These are phyloP conservation scores for Prosapia bicincta DNA, from an alignment of 2,888 invertebrate genomes.

Conservation along the genomic window DNA sequence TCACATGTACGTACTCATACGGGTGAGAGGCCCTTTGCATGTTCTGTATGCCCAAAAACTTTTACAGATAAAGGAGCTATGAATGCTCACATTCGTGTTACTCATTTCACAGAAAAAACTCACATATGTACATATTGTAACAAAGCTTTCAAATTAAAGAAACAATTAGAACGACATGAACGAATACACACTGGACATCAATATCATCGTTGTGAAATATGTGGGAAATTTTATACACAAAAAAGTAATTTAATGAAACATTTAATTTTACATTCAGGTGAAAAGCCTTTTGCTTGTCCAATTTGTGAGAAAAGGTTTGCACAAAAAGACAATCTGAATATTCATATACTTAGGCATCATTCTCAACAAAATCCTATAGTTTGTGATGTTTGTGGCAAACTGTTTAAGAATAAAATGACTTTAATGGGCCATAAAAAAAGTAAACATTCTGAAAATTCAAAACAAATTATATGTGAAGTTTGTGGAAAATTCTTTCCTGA, in stretches of 20 bases:
- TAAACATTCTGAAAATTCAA: constrained; percentile 18
- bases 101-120: constrained; percentile 24
- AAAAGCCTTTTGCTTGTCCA: constrained; percentile 22
- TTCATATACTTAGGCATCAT: constrained; percentile 20
- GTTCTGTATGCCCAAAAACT: constrained; percentile 12
- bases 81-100: constrained; percentile 22
- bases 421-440: constrained; percentile 21
- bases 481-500: constrained; percentile 23
- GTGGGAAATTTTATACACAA: constrained; percentile 20
- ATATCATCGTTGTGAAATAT: constrained; percentile 21
- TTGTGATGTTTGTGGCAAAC: constrained; percentile 21
- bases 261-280: constrained; percentile 20
- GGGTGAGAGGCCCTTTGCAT: constrained; percentile 21
- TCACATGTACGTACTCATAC: constrained; percentile 27
- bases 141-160: constrained; percentile 21
- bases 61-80: constrained; percentile 22
- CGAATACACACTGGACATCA: constrained; percentile 25
- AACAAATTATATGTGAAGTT: constrained; percentile 24
- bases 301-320: constrained; percentile 23
- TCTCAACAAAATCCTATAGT: constrained; percentile 16
- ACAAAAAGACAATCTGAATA: constrained; percentile 20
- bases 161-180: constrained; percentile 23
- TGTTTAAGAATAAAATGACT: constrained; percentile 24
- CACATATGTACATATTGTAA: constrained; percentile 19
- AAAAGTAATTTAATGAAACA: constrained; percentile 27